Conservation (phyloP, 2,888 invertebrate species). For the Eledona agricola region DNA sequence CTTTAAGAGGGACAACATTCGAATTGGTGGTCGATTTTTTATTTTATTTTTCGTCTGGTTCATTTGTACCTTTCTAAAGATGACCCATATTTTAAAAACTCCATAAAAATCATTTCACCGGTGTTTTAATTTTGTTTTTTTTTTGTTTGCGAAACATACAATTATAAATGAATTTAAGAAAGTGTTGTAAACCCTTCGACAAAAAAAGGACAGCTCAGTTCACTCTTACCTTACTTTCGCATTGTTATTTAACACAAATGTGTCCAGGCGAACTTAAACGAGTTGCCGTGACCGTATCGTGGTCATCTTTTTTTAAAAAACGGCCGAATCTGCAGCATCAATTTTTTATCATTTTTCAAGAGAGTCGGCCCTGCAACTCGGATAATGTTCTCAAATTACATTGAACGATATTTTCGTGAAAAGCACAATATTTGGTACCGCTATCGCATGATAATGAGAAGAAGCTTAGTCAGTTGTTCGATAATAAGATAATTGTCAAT, state of each 20-base stretch:
- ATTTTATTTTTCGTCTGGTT: constrained; percentile 46
- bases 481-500: too few species aligned
- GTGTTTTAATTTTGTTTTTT: constrained; percentile 32
- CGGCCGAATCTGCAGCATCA: too few species aligned
- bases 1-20: constrained; percentile 44
- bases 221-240: constrained; percentile 15
- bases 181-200: constrained; percentile 31
- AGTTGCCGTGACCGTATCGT: too few species aligned
- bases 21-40: constrained; percentile 40
- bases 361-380: too few species aligned
- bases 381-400: too few species aligned
- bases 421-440: too few species aligned
- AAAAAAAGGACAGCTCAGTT: constrained; percentile 19
- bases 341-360: too few species aligned
- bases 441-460: too few species aligned
- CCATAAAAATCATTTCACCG: constrained; percentile 44
- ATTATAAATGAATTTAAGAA: constrained; percentile 43
- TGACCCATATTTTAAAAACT: constrained; percentile 44
- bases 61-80: constrained; percentile 45
- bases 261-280: constrained; percentile 4
- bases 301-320: too few species aligned
- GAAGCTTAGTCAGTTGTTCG: too few species aligned
- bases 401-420: too few species aligned
- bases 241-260: constrained; percentile 12
- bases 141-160: constrained; percentile 36